These are phyloP conservation scores for Lerista edwardsae DNA, from an alignment of 2,797 vertebrate species.

Conservation along the genomic window DNA sequence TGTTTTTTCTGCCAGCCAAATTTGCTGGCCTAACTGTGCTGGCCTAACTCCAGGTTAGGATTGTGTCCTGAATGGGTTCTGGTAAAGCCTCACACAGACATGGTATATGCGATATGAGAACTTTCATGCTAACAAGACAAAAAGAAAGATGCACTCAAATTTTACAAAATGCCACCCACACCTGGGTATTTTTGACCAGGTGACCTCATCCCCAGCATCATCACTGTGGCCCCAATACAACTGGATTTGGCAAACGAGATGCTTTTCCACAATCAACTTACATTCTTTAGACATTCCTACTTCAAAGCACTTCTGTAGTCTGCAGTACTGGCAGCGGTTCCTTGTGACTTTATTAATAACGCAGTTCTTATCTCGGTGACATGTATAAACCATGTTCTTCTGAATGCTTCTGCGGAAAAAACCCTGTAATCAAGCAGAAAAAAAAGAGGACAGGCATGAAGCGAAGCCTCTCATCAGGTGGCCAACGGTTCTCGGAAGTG, in stretches of 20 bases:
- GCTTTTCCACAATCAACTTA: constrained; percentile 78
- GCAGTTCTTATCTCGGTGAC: constrained; percentile 95
- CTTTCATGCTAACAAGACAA: neutral
- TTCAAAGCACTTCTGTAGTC: constrained; percentile 96
- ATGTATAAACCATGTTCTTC: constrained; percentile 99
- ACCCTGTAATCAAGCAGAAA: constrained; percentile 82
- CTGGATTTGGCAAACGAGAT: constrained; percentile 40
- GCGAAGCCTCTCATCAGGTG: constrained; percentile 49
- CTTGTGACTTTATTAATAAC: constrained; percentile 98
- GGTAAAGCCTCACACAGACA: neutral
- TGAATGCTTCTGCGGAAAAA: constrained; percentile 99
- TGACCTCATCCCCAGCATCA: neutral
- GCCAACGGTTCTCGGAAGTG: constrained; percentile 44
- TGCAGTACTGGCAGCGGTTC: constrained; percentile 98
- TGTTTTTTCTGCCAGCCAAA: too few relatives aligned
- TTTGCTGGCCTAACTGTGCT: too few relatives aligned
- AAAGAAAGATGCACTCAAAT: constrained; percentile 21
- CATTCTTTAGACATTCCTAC: constrained; percentile 98
- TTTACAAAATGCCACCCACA: neutral
- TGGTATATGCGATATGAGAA: rapidly evolving
- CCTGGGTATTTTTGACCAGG: neutral
- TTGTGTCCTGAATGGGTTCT: too few relatives aligned
- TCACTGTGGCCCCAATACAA: constrained; percentile 7
- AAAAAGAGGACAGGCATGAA: constrained; percentile 48
- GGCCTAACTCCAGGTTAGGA: too few relatives aligned